Base-by-base conservation (phyloP, 2,113 vertebrate genomes). In the Drymodes brunneopygia region DNA sequence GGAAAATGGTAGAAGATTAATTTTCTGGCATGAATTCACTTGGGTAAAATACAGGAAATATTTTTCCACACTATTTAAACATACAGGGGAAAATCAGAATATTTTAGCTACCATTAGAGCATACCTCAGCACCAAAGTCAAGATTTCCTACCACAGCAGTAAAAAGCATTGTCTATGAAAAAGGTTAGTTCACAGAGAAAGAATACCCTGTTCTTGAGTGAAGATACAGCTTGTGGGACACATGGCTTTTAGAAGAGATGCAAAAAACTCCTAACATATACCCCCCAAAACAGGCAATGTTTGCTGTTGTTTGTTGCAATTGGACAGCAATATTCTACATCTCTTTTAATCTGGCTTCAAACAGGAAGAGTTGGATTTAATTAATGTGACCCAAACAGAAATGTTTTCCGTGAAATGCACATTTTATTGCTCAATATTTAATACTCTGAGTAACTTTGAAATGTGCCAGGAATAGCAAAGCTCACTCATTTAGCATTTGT, bases 391-490 rank as follows among this genome's bases (percentile, higher is more conserved):
- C 50, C 28, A 86, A 91, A 92, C 23, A 58, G 64, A 90, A 95
- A 83, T 33, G 21, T 73, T 86, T 79, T 60, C 54, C 58, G 85
- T 33, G 18, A 91, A 86, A 95, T 36, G 38, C 15, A 69, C 17
- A 48, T 94, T 83, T 83, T 86, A 88, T 73, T 81, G 67, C 83
- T 88, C 69, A 94, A 69, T 48, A 80, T 94, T 91, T 92, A 74
- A 81, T 89, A 89, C 25, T 54, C 67, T 73, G 62, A 77, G 25
- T 57, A 94, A 86, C 54, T 95, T 61, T 62, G 45, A 81, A 78
- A 91, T 84, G 38, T 86, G 60, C 69, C 67, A 83, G 77, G 45
- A 94, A 92, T 80, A 86, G 47, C n/a, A 95, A 84, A 91, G 50
- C 42, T 94, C 65, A 73, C 38, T 78, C 73, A 80, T 57, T 91